Conservation (phyloP, 1,140 invertebrate species). For the Belonocnema kinseyi region DNA sequence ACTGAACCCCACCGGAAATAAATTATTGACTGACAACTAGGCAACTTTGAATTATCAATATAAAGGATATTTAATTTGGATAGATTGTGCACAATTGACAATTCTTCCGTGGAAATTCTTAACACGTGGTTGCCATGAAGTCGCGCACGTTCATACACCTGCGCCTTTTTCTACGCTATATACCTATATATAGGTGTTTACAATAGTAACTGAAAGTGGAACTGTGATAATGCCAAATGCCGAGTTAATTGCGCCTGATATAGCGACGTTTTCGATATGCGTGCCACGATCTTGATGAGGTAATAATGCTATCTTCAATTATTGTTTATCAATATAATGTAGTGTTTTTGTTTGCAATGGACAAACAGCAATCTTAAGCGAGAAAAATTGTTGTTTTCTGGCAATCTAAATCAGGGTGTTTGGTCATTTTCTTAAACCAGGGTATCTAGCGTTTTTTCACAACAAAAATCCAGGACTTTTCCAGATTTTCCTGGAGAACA, state of each 20-base stretch:
- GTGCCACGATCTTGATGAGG: conserved; percentile 12
- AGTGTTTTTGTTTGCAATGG: too few relatives aligned
- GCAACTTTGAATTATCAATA: background rate
- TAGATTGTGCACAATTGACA: background rate
- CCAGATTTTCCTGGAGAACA: too few relatives aligned
- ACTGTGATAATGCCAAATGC: conserved; percentile 21
- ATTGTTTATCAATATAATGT: background rate
- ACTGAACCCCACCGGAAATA: background rate
- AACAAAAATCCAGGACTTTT: too few relatives aligned
- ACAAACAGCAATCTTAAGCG: too few relatives aligned
- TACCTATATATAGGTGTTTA: conserved; percentile 7
- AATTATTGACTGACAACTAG: background rate
- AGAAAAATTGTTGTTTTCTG: too few relatives aligned
- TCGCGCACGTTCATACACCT: background rate
- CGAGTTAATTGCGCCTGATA: conserved; percentile 17
- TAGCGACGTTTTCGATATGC: background rate
- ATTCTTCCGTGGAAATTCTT: background rate
- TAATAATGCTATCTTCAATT: background rate
- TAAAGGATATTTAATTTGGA: background rate
- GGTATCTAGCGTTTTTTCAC: too few relatives aligned
- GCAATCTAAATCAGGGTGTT: too few relatives aligned
- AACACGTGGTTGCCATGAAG: background rate
- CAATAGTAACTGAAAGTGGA: conserved; percentile 9
- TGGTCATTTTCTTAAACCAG: too few relatives aligned
- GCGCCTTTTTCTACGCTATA: background rate